Evolutionary conservation across 2,797 vertebrate species (phyloP).

Genomic region (Karalla daura): DNA sequence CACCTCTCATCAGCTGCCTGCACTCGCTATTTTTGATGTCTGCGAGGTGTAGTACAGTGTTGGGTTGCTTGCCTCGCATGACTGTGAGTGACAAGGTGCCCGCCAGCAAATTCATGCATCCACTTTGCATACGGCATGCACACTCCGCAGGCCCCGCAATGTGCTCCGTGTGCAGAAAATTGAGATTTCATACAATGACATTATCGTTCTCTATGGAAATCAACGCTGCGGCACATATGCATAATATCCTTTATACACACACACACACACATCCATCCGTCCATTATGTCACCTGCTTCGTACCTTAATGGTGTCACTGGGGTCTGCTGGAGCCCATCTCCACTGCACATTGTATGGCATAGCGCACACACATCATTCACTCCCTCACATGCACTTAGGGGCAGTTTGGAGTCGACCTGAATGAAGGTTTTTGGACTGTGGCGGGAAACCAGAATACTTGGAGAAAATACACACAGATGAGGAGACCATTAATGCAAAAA

Average conservation of each 20-base stretch:
- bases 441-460: too few species aligned
- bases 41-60: neutral
- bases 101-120: neutral
- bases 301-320: too few species aligned
- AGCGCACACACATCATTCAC: too few species aligned
- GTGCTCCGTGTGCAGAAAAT: constrained; percentile 3
- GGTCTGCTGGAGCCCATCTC: too few species aligned
- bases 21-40: constrained; percentile 11
- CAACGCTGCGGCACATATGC: neutral
- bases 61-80: neutral
- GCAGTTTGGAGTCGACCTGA: too few species aligned
- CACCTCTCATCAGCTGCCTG: constrained; percentile 12
- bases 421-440: too few species aligned
- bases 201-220: constrained; percentile 12
- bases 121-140: neutral
- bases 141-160: constrained; percentile 16
- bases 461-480: too few species aligned
- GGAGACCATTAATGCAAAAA: too few species aligned
- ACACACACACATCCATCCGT: too few species aligned
- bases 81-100: constrained; percentile 5
- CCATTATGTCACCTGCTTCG: too few species aligned
- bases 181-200: neutral
- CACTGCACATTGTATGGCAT: too few species aligned
- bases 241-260: neutral
- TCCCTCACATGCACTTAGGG: too few species aligned